A percentile compares a stretch with the other conserved stretches of the same genome.
phyloP scores from a whole-genome alignment of 2,113 vertebrate species.

The Dinomys branickii region DNA sequence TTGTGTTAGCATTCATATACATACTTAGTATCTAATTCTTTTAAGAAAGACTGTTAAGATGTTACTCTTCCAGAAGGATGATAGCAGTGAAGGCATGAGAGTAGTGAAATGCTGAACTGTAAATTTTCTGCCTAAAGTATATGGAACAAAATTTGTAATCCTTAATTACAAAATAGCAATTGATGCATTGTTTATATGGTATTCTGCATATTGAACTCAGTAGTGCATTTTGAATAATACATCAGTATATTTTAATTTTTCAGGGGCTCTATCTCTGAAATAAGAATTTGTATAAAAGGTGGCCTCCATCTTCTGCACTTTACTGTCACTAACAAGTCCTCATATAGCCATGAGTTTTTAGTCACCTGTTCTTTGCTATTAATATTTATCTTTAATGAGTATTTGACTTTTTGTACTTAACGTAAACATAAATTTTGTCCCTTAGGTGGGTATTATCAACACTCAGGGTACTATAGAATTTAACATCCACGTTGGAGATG shows the following conservation, averaged over 20 bases:
- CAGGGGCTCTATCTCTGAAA: not conserved
- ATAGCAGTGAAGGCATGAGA: not conserved
- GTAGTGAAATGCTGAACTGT: not conserved
- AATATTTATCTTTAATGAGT: not conserved
- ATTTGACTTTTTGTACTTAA: constrained; percentile 30
- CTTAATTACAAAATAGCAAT: not conserved
- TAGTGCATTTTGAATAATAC: not conserved
- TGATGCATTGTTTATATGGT: not conserved
- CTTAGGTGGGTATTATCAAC: constrained; percentile 77
- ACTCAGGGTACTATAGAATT: constrained; percentile 73
- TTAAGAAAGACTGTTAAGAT: not conserved
- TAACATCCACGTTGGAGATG: constrained; percentile 81
- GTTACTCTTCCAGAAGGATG: not conserved
- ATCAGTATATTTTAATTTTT: constrained; percentile 22
- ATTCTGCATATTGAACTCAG: not conserved
- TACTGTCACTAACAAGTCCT: not conserved
- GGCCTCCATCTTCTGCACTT: not conserved
- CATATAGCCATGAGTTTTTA: not conserved
- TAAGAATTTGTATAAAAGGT: not conserved
- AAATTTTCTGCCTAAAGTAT: not conserved
- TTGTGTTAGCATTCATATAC: not conserved
- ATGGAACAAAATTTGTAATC: not conserved
- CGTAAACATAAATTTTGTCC: not conserved
- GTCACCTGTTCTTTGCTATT: not conserved
- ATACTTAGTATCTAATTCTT: not conserved